Percentiles rank a stretch among this genome's conserved stretches.
These are phyloP conservation scores for Coremacera marginata DNA, from an alignment of 2,888 invertebrate species.

Conservation along the genomic window DNA sequence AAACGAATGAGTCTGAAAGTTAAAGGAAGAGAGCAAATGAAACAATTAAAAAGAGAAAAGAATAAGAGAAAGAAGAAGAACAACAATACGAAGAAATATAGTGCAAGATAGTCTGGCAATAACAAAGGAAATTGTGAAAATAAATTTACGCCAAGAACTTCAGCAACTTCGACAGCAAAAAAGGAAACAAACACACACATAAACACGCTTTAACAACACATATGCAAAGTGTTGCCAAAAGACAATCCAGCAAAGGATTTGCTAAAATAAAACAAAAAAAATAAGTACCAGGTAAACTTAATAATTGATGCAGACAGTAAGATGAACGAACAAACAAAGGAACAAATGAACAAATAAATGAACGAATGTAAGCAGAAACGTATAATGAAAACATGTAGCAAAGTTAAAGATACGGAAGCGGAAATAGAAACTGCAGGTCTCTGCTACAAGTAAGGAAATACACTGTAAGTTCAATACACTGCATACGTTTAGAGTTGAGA, in stretches of 20 bases:
- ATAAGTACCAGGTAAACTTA: no score
- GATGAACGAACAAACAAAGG: not conserved
- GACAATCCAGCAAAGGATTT: no score
- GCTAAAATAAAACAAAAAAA: no score
- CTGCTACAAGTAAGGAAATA: no score
- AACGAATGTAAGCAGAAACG: not conserved
- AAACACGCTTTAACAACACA: not conserved
- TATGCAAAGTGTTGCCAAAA: not conserved
- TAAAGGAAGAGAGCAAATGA: not conserved
- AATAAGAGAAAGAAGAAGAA: not conserved
- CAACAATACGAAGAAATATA: no score
- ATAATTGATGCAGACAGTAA: not conserved
- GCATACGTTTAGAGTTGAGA: no score
- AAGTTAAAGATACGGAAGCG: not conserved
- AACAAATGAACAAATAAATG: not conserved
- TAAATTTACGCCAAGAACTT: conserved; percentile 31
- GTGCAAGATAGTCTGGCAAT: not conserved
- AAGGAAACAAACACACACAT: not conserved
- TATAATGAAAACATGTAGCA: not conserved
- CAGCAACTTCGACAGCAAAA: not conserved
- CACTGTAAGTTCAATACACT: no score
- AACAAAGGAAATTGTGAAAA: not conserved
- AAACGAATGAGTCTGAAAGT: not conserved
- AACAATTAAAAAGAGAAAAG: not conserved
- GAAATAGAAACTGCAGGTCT: not conserved